Percentiles rank a stretch among this genome's conserved stretches.
phyloP scores from a whole-genome alignment of 2,797 vertebrate species.

The Nannoperca australis region DNA sequence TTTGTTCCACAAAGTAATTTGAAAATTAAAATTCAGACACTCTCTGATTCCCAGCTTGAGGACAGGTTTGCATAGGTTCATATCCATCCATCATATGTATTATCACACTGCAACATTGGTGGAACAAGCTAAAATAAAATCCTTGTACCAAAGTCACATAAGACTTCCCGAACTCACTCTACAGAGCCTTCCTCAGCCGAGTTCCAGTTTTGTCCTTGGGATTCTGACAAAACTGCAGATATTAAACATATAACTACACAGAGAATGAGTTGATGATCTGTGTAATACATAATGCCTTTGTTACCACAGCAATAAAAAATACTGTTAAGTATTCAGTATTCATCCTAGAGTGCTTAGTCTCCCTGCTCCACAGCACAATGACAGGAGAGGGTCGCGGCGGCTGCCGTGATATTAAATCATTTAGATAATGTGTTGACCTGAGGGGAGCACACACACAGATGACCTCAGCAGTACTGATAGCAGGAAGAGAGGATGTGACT shows the following conservation, averaged over 20 bases:
- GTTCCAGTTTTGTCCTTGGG: not conserved
- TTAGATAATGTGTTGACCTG: constrained; percentile 78
- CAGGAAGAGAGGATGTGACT: constrained; percentile 65
- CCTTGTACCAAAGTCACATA: constrained; percentile 6
- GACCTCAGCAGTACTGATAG: constrained; percentile 59
- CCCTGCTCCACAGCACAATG: constrained; percentile 57
- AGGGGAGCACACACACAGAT: constrained; percentile 58
- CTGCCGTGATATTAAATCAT: constrained; percentile 76
- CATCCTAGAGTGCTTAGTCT: constrained; percentile 54
- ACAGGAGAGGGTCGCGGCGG: constrained; percentile 59
- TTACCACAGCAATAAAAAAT: constrained; percentile 40
- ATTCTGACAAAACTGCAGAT: not conserved
- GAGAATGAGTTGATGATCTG: constrained; percentile 28
- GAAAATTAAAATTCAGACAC: not conserved
- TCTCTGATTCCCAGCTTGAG: not conserved
- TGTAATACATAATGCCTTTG: constrained; percentile 37
- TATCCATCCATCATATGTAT: constrained; percentile 6
- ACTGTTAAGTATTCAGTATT: constrained; percentile 58
- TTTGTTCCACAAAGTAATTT: constrained; percentile 31
- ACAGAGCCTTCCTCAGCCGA: not conserved
- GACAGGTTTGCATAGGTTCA: not conserved
- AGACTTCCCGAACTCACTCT: not conserved
- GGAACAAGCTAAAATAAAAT: constrained; percentile 2
- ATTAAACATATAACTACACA: constrained; percentile 8
- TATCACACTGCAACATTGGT: not conserved